These are phyloP conservation scores for Schizopygopsis malacanthus DNA, from an alignment of 2,797 vertebrate genomes.

Conservation along the genomic window DNA sequence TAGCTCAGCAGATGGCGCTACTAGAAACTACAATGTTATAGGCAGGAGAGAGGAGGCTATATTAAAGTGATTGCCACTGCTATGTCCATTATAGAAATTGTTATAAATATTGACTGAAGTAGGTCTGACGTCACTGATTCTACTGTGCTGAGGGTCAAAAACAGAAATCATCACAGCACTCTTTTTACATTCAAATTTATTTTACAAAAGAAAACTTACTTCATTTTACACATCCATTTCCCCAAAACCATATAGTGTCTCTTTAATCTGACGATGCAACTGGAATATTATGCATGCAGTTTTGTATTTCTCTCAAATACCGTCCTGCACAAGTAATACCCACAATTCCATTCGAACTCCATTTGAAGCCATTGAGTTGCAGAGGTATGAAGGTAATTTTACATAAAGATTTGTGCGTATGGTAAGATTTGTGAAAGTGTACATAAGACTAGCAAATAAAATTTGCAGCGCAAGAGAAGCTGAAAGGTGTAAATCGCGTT, in stretches of 20 bases:
- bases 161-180: constrained; percentile 28
- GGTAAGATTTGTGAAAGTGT: too few relatives aligned
- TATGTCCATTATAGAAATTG: background rate
- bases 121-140: background rate
- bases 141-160: background rate
- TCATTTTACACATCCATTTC: constrained; percentile 81
- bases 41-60: background rate
- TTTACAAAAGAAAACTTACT: constrained; percentile 82
- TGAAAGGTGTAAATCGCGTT: too few relatives aligned
- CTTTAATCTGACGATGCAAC: constrained; percentile 79
- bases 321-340: constrained; percentile 85
- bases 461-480: too few relatives aligned
- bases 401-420: too few relatives aligned
- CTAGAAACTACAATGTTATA: background rate
- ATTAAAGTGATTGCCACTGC: background rate
- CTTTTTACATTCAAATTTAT: constrained; percentile 78
- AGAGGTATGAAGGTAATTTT: too few relatives aligned
- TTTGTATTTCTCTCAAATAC: constrained; percentile 80
- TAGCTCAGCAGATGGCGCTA: constrained; percentile 21
- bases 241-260: constrained; percentile 77
- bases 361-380: constrained; percentile 82
- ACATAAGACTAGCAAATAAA: too few relatives aligned
- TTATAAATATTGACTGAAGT: background rate
- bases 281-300: constrained; percentile 81
- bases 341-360: constrained; percentile 74